These are phyloP conservation scores for Sparidentex hasta DNA, from an alignment of 2,797 vertebrate species.

Conservation along the genomic window DNA sequence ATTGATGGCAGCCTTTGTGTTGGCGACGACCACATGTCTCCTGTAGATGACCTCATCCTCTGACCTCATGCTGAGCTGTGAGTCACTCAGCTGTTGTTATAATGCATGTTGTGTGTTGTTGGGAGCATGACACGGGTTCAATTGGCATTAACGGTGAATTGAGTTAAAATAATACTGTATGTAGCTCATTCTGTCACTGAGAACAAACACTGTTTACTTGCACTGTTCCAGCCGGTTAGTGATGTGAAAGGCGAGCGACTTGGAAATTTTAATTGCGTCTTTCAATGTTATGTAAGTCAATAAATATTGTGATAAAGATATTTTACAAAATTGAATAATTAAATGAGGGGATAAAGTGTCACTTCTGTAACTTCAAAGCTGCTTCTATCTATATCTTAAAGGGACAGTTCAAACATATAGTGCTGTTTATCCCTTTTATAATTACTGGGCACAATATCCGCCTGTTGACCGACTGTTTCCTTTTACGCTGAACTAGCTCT, in stretches of 20 bases:
- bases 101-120: background rate
- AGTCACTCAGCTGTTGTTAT: conserved; percentile 33
- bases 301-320: background rate
- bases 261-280: background rate
- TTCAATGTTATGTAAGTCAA: background rate
- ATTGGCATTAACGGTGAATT: background rate
- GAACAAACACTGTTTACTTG: background rate
- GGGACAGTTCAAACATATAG: too few relatives aligned
- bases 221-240: conserved; percentile 16
- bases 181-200: background rate
- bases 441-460: too few relatives aligned
- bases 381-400: background rate
- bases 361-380: background rate
- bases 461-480: too few relatives aligned
- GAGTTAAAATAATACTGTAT: background rate
- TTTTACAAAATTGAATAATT: background rate
- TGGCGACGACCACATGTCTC: conserved; percentile 26
- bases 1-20: conserved; percentile 45
- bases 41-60: conserved; percentile 35
- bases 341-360: background rate
- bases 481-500: background rate
- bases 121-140: background rate
- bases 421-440: too few relatives aligned
- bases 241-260: background rate
- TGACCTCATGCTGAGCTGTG: conserved; percentile 24